Base-by-base conservation (phyloP, 2,888 invertebrate genomes). In the Nyleta sp. region DNA sequence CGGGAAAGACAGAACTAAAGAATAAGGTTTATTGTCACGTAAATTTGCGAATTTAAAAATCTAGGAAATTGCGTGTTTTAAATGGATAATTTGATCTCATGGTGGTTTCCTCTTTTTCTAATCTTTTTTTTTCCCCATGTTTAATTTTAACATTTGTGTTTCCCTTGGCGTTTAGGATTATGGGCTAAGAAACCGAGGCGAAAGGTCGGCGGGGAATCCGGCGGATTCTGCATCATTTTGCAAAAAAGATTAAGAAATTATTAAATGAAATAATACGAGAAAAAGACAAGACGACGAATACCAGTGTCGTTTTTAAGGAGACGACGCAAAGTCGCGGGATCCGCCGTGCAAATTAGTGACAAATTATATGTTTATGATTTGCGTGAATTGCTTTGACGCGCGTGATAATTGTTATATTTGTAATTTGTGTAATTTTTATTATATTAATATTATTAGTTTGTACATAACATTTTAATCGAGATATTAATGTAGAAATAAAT, bases 321-420 rank as follows among this genome's bases (percentile, higher is more conserved):
- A 44, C 6, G 44, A 20, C 24, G 8, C 7, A 55, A 46, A 20
- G 13, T 48, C 33, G 38, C 20, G n/a, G 35, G n/a, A 62, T 62
- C 44, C 38, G 42, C 35, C 18, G 44, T 22, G 17, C n/a, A 24
- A 33, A 65, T 70, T 67, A 72, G 62, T 55, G 20, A 65, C 24
- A 75, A 64, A 62, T 55, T 62, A 20, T 50, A 22, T 68, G 42
- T 57, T 57, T 65, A 57, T 59, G 28, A 53, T 62, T 55, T 76
- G 62, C 68, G 65, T 62, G 46, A 71, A 71, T 53, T 62, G 33
- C 60, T 68, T 68, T 55, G 18, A 28, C 48, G 64, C 42, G 73
- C 72, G 78, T 78, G 73, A 78, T 77, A 73, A 78, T 78, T 78
- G 78, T 68, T 78, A 72, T 67, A 77, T 59, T 77, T 77, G 59